Evolutionary conservation across 2,797 vertebrate genomes (phyloP).

Genomic region (Myripristis murdjan): DNA sequence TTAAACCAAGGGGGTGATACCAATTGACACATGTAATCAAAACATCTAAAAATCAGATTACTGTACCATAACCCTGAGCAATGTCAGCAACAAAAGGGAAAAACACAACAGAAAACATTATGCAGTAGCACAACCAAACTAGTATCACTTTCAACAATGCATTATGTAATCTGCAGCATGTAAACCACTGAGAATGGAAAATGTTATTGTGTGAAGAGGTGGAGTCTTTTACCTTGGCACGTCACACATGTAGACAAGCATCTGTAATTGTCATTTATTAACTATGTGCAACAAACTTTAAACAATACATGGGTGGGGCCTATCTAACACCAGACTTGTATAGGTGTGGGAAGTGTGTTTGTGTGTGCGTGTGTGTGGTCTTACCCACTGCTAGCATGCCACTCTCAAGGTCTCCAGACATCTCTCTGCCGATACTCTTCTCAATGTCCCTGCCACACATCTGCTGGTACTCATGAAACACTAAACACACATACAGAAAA

Average conservation of each 20-base stretch:
- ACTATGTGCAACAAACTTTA: background rate
- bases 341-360: background rate
- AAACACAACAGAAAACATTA: conserved; percentile 53
- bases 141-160: background rate
- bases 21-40: conserved; percentile 30
- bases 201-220: background rate
- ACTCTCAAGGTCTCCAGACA: conserved; percentile 96
- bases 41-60: conserved; percentile 58
- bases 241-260: conserved; percentile 16
- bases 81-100: conserved; percentile 68
- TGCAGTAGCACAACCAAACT: conserved; percentile 9
- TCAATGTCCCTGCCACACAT: conserved; percentile 96
- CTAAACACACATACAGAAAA: conserved; percentile 73
- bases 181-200: background rate
- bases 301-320: conserved; percentile 4
- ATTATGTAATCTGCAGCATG: background rate
- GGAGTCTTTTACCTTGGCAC: background rate
- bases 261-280: conserved; percentile 1
- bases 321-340: conserved; percentile 1
- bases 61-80: conserved; percentile 81
- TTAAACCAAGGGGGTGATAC: conserved; percentile 7
- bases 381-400: conserved; percentile 98
- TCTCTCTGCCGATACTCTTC: conserved; percentile 94
- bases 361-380: conserved; percentile 56
- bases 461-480: conserved; percentile 95